Evolutionary conservation across 2,888 invertebrate species (phyloP).

Genomic region (Machimus atricapillus): DNA sequence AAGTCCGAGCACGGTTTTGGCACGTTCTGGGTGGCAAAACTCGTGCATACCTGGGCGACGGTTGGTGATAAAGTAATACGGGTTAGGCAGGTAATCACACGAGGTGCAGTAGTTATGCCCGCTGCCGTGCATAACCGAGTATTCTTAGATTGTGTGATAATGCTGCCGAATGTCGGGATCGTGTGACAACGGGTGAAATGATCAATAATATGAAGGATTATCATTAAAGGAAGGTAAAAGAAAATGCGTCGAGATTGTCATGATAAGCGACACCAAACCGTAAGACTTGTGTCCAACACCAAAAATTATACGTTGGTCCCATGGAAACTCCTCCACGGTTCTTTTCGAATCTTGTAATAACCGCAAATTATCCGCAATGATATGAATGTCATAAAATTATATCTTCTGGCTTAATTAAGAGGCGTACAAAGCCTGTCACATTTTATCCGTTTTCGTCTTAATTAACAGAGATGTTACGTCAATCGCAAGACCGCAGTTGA

Average conservation of each 20-base stretch:
- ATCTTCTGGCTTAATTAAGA: background rate
- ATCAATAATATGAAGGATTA: background rate
- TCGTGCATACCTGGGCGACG: conserved; percentile 26
- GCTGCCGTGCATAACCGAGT: background rate
- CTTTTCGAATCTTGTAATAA: background rate
- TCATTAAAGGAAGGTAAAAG: background rate
- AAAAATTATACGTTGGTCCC: background rate
- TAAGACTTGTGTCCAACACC: background rate
- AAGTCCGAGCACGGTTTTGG: conserved; percentile 37
- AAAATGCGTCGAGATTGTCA: background rate
- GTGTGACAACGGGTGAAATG: background rate
- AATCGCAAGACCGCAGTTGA: background rate
- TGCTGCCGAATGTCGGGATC: background rate
- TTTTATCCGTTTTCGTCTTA: background rate
- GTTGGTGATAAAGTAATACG: conserved; percentile 8
- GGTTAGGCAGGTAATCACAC: background rate
- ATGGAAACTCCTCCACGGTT: background rate
- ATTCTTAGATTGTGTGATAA: background rate
- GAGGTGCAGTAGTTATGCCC: background rate
- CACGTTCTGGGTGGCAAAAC: conserved; percentile 43
- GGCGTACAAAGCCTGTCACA: background rate
- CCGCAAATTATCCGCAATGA: background rate
- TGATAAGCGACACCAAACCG: background rate
- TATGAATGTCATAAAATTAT: background rate
- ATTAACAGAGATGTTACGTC: background rate